A percentile compares a stretch with the other conserved stretches of the same genome.
These are phyloP conservation scores for Indicator indicator DNA, from an alignment of 2,113 vertebrate species.

Conservation along the genomic window DNA sequence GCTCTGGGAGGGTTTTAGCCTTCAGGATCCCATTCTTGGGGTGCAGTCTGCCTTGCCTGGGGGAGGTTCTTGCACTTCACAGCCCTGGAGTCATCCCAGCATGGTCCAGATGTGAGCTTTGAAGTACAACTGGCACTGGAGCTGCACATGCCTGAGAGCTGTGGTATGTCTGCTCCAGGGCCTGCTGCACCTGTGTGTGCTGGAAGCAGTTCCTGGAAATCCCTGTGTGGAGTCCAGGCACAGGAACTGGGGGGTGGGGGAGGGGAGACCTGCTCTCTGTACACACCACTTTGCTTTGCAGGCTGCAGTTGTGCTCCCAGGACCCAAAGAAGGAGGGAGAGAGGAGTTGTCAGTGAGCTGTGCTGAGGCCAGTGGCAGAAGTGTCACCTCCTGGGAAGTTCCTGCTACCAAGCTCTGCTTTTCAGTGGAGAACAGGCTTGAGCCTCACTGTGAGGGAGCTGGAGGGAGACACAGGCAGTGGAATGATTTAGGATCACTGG, in stretches of 20 bases:
- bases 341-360: neutral
- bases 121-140: constrained; percentile 45
- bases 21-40: constrained; percentile 7
- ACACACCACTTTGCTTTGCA: neutral
- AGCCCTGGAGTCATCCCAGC: constrained; percentile 17
- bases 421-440: neutral
- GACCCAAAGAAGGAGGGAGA: neutral
- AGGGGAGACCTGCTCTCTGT: neutral
- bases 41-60: neutral
- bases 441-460: neutral
- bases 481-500: neutral
- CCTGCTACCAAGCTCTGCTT: neutral
- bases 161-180: constrained; percentile 67
- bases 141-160: constrained; percentile 56
- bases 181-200: constrained; percentile 70
- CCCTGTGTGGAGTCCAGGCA: constrained; percentile 51
- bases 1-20: neutral
- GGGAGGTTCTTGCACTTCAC: neutral
- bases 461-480: neutral
- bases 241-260: neutral
- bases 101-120: constrained; percentile 67
- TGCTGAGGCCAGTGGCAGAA: neutral
- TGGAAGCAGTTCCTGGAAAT: constrained; percentile 57
- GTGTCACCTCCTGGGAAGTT: neutral
- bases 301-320: neutral